Base-by-base conservation (phyloP, 1,140 invertebrate species). In the Euglossa dilemma region DNA sequence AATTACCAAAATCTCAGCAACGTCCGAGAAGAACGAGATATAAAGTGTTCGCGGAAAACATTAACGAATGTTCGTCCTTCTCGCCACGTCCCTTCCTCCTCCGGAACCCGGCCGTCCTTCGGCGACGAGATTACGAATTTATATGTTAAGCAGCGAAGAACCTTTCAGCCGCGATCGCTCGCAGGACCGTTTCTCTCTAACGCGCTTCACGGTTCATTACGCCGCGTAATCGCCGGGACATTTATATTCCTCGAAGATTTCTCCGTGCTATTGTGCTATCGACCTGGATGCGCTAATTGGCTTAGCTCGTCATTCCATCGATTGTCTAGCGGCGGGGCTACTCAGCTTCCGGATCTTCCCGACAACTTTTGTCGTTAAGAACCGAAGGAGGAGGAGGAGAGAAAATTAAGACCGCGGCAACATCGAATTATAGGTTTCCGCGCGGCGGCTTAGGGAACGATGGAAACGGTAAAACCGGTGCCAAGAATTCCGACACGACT, bases 1-100 rank as follows among this genome's bases (percentile, higher is more conserved):
- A 77, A 83, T 83, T 77, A 83, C 64, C 74, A 71, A 78, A 83
- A 61, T 77, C 54, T 61, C 54, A 50, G 61, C 67, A 78, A 69
- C n/a, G 28, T 78, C 28, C 74, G 9, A 50, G 79, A 54, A 75
- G 18, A 9, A 75, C 2, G 6, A 50, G 52, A 50, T 36, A 67
- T 52, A 64, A 75, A 67, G 14, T 2, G 52, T 76, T 67, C 63
- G 23, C 8, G 8, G 52, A 76, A 76, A 52, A 63, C 36, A 61
- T 61, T 28, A 6, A 47, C 14, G 0, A 12, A 54, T 12, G 20
- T 11, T n/a, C 20, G 14, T 63, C 28, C 16, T 63, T 7, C 18
- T 36, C 8, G 6, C 16, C 9, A 45, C 2, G 4, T 11, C 45
- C 45, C 14, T 25, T 23, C 28, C 14, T 36, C 57, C 20, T 59